Evolutionary conservation across 2,113 vertebrate species (phyloP).

Genomic region (Tamias sibiricus): DNA sequence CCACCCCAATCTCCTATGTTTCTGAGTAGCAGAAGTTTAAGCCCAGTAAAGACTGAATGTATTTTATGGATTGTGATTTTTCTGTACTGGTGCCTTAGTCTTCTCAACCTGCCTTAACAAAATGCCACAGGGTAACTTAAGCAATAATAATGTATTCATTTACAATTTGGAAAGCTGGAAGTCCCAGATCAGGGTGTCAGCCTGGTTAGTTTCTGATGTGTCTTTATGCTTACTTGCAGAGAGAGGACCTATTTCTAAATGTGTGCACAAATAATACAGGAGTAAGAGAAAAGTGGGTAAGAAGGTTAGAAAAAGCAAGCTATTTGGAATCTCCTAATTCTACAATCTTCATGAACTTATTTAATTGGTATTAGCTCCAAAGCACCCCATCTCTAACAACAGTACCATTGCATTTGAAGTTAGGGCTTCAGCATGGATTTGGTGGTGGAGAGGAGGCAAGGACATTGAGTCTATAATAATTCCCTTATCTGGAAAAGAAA

Average conservation of each 20-base stretch:
- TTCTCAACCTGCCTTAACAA: background rate
- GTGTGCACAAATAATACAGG: fast-evolving
- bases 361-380: background rate
- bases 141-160: background rate
- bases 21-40: background rate
- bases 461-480: background rate
- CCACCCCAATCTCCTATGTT: background rate
- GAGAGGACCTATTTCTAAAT: fast-evolving
- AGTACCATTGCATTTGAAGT: fast-evolving
- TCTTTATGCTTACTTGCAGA: background rate
- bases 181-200: fast-evolving
- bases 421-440: background rate
- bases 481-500: background rate
- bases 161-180: fast-evolving
- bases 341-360: background rate
- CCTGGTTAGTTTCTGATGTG: background rate
- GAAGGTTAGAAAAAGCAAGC: background rate
- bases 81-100: background rate
- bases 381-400: background rate
- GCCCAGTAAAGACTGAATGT: background rate
- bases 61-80: background rate
- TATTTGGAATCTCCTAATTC: fast-evolving
- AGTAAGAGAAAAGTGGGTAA: background rate
- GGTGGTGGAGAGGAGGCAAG: fast-evolving
- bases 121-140: background rate